phyloP scores from a whole-genome alignment of 2,888 invertebrate species.

The Teleiodes luculella region DNA sequence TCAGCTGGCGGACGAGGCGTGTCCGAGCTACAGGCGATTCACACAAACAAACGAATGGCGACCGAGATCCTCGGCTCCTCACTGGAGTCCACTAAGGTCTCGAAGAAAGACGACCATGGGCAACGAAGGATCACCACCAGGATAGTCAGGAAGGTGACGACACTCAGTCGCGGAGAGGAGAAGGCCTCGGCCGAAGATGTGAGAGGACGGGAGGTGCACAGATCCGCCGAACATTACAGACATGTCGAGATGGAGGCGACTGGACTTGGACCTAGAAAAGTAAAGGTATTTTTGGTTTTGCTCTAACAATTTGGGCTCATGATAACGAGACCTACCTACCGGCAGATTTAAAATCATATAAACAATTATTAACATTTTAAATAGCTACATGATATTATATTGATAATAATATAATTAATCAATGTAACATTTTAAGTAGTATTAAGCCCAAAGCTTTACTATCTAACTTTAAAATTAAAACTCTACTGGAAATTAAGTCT shows the following conservation, averaged over 20 bases:
- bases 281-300: constrained; percentile 80
- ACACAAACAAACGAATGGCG: constrained; percentile 88
- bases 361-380: too few relatives aligned
- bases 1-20: constrained; percentile 66
- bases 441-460: not conserved
- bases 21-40: constrained; percentile 85
- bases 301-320: constrained; percentile 17
- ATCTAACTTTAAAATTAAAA: not conserved
- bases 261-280: constrained; percentile 81
- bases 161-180: constrained; percentile 91
- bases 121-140: constrained; percentile 90
- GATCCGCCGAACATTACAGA: constrained; percentile 77
- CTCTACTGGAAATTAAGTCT: not conserved
- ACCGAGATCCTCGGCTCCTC: constrained; percentile 92
- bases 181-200: constrained; percentile 85
- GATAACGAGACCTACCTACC: not conserved
- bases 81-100: constrained; percentile 89
- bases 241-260: constrained; percentile 78
- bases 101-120: constrained; percentile 87
- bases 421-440: too few relatives aligned
- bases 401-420: too few relatives aligned
- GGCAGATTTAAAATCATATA: not conserved
- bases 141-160: constrained; percentile 92
- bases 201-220: constrained; percentile 78
- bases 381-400: too few relatives aligned